Evolutionary conservation across 2,797 vertebrate genomes (phyloP).

Genomic region (Clamator glandarius): DNA sequence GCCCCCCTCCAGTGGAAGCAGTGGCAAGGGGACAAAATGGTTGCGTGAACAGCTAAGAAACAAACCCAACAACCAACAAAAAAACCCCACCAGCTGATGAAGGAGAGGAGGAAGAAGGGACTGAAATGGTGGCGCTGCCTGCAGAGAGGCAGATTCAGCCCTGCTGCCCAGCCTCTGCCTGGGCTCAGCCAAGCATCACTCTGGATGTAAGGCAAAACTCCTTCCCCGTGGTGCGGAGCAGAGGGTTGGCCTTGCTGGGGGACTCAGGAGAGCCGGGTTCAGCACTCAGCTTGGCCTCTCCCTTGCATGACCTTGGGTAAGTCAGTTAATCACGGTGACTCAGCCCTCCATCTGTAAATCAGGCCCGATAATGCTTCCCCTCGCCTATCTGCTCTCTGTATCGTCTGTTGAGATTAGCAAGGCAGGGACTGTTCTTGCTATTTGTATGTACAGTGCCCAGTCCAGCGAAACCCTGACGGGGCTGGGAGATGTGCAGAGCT

Average conservation of each 20-base stretch:
- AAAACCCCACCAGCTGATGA: background rate
- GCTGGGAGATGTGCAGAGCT: background rate
- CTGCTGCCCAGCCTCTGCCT: background rate
- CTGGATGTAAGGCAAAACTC: background rate
- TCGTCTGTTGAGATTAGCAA: background rate
- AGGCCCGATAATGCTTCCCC: background rate
- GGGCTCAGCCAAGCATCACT: background rate
- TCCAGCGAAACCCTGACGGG: background rate
- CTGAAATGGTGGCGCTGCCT: background rate
- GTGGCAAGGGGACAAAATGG: fast-evolving
- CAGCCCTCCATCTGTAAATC: conserved; percentile 44
- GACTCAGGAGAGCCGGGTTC: background rate
- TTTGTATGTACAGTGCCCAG: background rate
- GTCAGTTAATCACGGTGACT: conserved; percentile 32
- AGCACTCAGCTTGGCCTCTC: background rate
- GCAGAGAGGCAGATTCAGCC: background rate
- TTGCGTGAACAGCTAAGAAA: background rate
- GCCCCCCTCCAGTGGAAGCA: fast-evolving
- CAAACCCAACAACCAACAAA: fast-evolving
- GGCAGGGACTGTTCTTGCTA: conserved; percentile 29
- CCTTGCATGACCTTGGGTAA: conserved; percentile 39
- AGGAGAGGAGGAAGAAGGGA: background rate
- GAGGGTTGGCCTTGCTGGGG: background rate
- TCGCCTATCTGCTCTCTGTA: background rate
- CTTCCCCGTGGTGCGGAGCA: background rate